Conservation (phyloP, 2,888 invertebrate species). For the Cybosia mesomella region DNA sequence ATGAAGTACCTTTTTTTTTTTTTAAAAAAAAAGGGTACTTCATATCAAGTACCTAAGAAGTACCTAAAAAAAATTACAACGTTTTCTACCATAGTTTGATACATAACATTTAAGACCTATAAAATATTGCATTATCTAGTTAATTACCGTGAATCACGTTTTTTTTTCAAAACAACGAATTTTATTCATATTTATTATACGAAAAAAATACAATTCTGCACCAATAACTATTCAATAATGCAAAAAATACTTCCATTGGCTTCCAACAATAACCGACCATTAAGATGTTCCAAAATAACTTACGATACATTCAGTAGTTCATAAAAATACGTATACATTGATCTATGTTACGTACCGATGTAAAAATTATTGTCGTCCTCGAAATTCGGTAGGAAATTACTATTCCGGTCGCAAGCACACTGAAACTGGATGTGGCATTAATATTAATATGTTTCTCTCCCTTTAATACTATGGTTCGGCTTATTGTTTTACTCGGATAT, state of each 20-base stretch:
- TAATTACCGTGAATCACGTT: neutral
- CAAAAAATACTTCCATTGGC: neutral
- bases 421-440: constrained; percentile 60
- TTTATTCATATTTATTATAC: neutral
- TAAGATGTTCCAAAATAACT: constrained; percentile 34
- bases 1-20: too few relatives aligned
- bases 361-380: constrained; percentile 69
- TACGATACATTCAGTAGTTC: constrained; percentile 33
- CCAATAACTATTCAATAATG: neutral
- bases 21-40: too few relatives aligned
- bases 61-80: too few relatives aligned
- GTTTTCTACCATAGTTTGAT: too few relatives aligned
- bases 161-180: too few relatives aligned
- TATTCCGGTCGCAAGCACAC: constrained; percentile 63
- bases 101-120: too few relatives aligned
- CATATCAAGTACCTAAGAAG: too few relatives aligned
- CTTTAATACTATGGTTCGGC: constrained; percentile 52
- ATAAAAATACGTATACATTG: constrained; percentile 39
- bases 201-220: neutral
- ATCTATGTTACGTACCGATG: constrained; percentile 47
- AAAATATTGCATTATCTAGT: too few relatives aligned
- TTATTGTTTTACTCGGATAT: constrained; percentile 51
- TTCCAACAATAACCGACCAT: constrained; percentile 35
- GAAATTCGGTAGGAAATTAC: constrained; percentile 75
- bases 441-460: constrained; percentile 58